phyloP scores from a whole-genome alignment of 2,113 vertebrate species.

The Etheostoma spectabile region DNA sequence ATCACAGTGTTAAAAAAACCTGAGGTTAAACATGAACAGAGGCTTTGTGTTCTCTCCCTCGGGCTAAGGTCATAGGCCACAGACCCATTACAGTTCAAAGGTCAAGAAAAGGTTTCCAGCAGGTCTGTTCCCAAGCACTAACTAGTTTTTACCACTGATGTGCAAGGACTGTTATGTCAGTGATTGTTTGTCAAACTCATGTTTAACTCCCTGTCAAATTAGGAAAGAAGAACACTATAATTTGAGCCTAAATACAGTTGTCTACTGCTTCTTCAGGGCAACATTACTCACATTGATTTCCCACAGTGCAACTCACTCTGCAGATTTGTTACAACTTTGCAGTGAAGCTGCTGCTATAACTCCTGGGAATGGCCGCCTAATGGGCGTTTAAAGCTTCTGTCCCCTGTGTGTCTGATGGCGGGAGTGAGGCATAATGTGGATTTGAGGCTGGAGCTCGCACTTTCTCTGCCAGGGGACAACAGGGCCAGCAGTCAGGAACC shows the following conservation, averaged over 20 bases:
- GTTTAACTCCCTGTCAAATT: neutral
- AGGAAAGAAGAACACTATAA: neutral
- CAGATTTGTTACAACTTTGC: conserved; percentile 27
- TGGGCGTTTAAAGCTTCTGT: conserved; percentile 52
- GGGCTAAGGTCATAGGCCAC: conserved; percentile 41
- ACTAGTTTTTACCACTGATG: neutral
- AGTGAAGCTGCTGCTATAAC: conserved; percentile 38
- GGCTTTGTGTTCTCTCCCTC: conserved; percentile 27
- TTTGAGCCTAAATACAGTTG: conserved; percentile 10
- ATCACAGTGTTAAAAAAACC: neutral
- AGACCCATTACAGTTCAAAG: conserved; percentile 45
- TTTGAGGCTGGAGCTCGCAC: conserved; percentile 35
- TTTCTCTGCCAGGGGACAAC: conserved; percentile 59
- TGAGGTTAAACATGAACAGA: conserved; percentile 49
- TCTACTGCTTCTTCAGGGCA: conserved; percentile 3
- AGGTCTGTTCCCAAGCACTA: neutral
- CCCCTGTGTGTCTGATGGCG: conserved; percentile 35
- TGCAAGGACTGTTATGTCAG: neutral
- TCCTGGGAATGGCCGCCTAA: conserved; percentile 48
- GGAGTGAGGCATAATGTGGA: conserved; percentile 41
- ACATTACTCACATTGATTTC: conserved; percentile 27
- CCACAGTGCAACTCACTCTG: conserved; percentile 8
- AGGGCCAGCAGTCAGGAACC: conserved; percentile 68
- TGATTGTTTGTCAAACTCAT: conserved; percentile 2
- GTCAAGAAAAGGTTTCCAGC: conserved; percentile 23